Evolutionary conservation across 2,113 vertebrate species (phyloP).

Genomic region (Atractosteus spatula): DNA sequence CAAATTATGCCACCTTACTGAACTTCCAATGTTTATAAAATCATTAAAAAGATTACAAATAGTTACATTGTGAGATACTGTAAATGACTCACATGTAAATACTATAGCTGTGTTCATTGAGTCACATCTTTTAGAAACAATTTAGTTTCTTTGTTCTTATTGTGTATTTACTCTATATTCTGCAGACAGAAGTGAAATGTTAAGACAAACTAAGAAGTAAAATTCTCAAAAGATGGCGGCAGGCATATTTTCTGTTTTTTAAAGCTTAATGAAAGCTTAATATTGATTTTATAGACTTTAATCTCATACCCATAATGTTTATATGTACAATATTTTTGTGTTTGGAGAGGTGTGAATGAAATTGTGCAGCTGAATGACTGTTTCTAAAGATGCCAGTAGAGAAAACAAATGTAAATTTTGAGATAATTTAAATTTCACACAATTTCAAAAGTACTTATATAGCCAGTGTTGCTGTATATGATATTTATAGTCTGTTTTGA

Average conservation of each 20-base stretch:
- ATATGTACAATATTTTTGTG: too few relatives aligned
- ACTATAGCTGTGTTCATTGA: slow-evolving; percentile 32
- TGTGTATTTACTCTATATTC: slow-evolving; percentile 8
- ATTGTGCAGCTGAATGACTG: too few relatives aligned
- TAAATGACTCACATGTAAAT: slow-evolving; percentile 40
- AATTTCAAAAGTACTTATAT: too few relatives aligned
- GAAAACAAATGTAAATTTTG: too few relatives aligned
- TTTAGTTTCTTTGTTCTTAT: background rate
- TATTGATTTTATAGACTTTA: too few relatives aligned
- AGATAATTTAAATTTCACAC: too few relatives aligned
- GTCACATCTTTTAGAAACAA: background rate
- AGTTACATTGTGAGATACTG: slow-evolving; percentile 26
- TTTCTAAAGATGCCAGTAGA: too few relatives aligned
- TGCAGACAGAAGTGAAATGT: background rate
- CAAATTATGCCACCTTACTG: slow-evolving; percentile 33
- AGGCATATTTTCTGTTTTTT: background rate
- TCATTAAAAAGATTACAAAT: slow-evolving; percentile 22
- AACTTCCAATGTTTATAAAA: slow-evolving; percentile 1
- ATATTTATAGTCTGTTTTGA: too few relatives aligned
- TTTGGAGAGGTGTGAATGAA: too few relatives aligned
- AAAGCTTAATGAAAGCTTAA: too few relatives aligned
- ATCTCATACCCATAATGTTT: too few relatives aligned
- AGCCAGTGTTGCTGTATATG: too few relatives aligned
- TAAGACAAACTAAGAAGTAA: slow-evolving; percentile 7
- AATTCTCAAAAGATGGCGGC: slow-evolving; percentile 17